A percentile compares a stretch with the other conserved stretches of the same genome.
Conservation (phyloP, 2,888 invertebrate species). For the Cerastis rubricosa region DNA sequence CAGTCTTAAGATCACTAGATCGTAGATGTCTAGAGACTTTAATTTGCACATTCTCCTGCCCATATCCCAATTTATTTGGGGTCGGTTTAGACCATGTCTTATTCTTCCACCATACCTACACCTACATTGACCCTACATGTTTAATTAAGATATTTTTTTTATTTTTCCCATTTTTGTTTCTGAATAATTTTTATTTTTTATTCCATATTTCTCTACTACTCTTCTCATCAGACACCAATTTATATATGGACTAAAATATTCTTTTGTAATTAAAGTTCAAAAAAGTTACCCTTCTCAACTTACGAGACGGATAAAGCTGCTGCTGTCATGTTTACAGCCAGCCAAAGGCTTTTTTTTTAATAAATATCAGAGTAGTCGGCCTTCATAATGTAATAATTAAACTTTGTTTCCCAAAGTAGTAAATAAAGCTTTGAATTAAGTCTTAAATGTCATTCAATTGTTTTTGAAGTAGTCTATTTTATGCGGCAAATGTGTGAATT, state of each 20-base stretch:
- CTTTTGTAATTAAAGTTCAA: not conserved
- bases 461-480: not conserved
- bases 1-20: not conserved
- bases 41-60: not conserved
- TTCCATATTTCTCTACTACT: too few relatives aligned
- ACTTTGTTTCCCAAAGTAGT: not conserved
- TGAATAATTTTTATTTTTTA: too few relatives aligned
- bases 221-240: not conserved
- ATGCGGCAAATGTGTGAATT: not conserved
- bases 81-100: too few relatives aligned
- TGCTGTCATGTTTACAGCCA: constrained; percentile 2
- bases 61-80: too few relatives aligned
- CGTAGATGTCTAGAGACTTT: not conserved
- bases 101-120: too few relatives aligned
- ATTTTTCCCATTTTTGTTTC: too few relatives aligned
- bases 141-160: too few relatives aligned
- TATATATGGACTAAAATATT: not conserved
- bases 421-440: not conserved
- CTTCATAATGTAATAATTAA: not conserved
- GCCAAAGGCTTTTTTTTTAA: constrained; percentile 20
- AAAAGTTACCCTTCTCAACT: not conserved
- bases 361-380: constrained; percentile 15
- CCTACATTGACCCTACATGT: too few relatives aligned
- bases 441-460: not conserved
- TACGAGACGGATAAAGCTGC: constrained; percentile 5